Base-by-base conservation (phyloP, 2,113 vertebrate species). In the Gymnorhina tibicen region DNA sequence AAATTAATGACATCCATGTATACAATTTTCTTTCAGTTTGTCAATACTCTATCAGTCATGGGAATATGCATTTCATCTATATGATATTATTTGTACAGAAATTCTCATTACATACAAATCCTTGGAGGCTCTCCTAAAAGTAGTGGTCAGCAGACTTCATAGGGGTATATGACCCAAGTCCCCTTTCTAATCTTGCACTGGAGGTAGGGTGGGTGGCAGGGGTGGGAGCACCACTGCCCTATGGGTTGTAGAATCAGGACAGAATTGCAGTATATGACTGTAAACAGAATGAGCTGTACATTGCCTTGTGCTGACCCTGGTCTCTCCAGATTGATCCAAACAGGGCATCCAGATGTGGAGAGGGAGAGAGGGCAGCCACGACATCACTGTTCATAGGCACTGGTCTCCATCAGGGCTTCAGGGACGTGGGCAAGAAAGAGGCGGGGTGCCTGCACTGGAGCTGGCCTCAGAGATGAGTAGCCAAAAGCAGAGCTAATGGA, bases 281-380 rank as follows among this genome's bases (percentile, higher is more conserved):
- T 8, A 9, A 42, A 55, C 3, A 41, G 21, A 28, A 39, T 0
- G 0, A 41, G 37, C 7, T 6, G 1, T 8, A 11, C 1, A 1
- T 28, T 81, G 22, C 26, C n/a, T 41, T 9, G 9, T 62, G 19
- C 46, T 74, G 37, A 26, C 22, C 0, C 0, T 17, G 47, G 4
- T 53, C 42, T 44, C 30, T 74, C 10, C n/a, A 37, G 20, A 23
- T 44, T 20, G 23, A 3, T 28, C 27, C 1, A 6, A 5, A 16
- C 23, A 27, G 6, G 0, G 0, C 0, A 1, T 6, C 20, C 23
- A 10, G 13, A 5, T 13, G 41, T 19, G 27, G 39, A n/a, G 18
- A n/a, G 3, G 9, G 11, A 8, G 6, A 67, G 47, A 47, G 12
- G 44, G n/a, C 52, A 73, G 35, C 7, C 21, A 3, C 0, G 0